Conservation (phyloP, 2,888 invertebrate genomes). For the Slavum lentiscoides region DNA sequence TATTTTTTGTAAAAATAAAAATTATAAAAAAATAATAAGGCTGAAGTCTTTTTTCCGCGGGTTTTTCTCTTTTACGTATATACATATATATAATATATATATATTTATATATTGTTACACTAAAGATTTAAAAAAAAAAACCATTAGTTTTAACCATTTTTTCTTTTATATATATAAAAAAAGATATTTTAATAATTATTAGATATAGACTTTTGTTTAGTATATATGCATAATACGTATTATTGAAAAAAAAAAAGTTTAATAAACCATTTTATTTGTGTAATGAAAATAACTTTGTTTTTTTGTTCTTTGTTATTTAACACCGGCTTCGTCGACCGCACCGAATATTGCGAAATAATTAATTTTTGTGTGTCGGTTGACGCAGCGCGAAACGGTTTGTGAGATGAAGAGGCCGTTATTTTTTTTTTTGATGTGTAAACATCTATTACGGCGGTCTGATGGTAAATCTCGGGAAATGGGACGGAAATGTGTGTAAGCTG, state of each 20-base stretch:
- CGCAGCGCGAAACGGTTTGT: too few species aligned
- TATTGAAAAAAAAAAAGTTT: neutral
- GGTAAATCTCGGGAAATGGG: too few species aligned
- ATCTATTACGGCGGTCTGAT: too few species aligned
- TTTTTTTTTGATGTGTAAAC: too few species aligned
- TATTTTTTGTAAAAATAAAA: neutral
- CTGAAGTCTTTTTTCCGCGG: conserved; percentile 51
- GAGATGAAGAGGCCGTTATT: too few species aligned
- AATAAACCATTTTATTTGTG: conserved; percentile 50
- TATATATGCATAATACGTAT: conserved; percentile 15
- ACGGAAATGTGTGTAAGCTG: too few species aligned
- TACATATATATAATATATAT: neutral
- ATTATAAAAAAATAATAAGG: conserved; percentile 33
- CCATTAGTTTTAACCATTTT: conserved; percentile 42
- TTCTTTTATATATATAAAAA: neutral
- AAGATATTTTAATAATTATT: conserved; percentile 44
- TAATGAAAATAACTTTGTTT: neutral
- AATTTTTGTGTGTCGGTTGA: too few species aligned
- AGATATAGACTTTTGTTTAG: conserved; percentile 47
- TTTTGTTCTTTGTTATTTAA: neutral
- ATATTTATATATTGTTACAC: conserved; percentile 30
- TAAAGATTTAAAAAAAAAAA: conserved; percentile 11
- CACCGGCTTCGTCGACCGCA: neutral
- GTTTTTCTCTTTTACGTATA: conserved; percentile 48
- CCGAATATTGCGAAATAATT: too few species aligned